Evolutionary conservation across 2,888 invertebrate genomes (phyloP), one percentile per base, ranked within the genome.

Genomic region (Autographa pulchrina): DNA sequence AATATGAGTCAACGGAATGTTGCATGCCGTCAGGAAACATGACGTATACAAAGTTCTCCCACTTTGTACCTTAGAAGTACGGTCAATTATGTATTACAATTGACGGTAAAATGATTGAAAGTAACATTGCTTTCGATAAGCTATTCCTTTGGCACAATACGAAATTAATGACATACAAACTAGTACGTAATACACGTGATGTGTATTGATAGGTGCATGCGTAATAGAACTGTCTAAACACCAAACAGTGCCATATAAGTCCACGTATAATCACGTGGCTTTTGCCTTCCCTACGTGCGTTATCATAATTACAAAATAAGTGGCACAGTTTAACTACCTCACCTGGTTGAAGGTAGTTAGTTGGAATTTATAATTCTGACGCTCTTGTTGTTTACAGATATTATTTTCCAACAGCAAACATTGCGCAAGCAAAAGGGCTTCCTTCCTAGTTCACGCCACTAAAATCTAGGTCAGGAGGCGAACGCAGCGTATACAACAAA

Each of bases 381-480:
- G 62, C 67, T 58, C 64, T 75, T 75, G 62, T 73, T 81, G 82
- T 74, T 82, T 84, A 78, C 82, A 81, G 72, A 80, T 80, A 85
- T 85, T 87, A 88, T 88, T 89, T 88, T 81, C 81, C 70, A 75
- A 85, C 83, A 76, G 84, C 83, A 90, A 90, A 91, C 88, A 88
- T 91, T 90, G 86, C 87, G 86, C 85, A 86, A 87, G 88, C 75
- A 76, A 82, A 85, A 84, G 87, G 88, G 86, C 70, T 87, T 90
- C 85, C 87, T 90, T 90, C 88, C 86, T 86, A 89, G 87, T 89
- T 87, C 88, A 90, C 88, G 86, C 88, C 84, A 83, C 84, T 65
- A 83, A 81, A 88, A 92, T 90, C 85, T 92, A 81, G 93, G 92
- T 92, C 90, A 92, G 86, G 88, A 85, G 85, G 90, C 88, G 88